Evolutionary conservation across 1,140 invertebrate species (phyloP), one percentile per base, ranked within the genome.

Genomic region (Dendroctonus valens): DNA sequence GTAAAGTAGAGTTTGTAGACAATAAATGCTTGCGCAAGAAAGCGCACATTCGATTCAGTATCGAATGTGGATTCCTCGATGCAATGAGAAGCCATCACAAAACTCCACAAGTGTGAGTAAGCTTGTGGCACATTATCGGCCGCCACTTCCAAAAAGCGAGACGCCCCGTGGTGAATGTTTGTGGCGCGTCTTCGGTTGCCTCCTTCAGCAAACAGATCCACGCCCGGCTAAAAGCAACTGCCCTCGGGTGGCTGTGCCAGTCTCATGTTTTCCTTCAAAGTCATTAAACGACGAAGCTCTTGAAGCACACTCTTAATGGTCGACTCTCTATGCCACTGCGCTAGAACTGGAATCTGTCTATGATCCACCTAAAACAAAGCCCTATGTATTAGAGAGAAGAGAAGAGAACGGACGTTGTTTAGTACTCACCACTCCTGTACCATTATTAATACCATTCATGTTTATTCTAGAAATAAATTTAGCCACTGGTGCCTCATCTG

Each of bases 381-480:
- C 26, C 26, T 3, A 2, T 1, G 26, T 3, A 26, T 26, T 26
- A 26, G 3, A 3, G 26, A 26, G 26, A 26, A 26, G 1, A 26
- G 26, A 2, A 3, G 1, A 1, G 1, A 26, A 26, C 1, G 26
- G 26, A 26, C 26, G 26, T 26, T 26, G 26, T 26, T 26, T 26
- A 26, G 1, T 26, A 26, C 91, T 90, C 83, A 98, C 96, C 84
- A 93, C 87, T 81, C 96, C 96, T 83, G 91, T 96, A 76, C 90
- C 91, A 82, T 88, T 92, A 85, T 96, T 96, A 74, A 99, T 94
- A 82, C 96, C 96, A 82, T 91, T 96, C 87, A 99, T 96, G 84
- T 98, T 98, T 82, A 99, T 96, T 86, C 94, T 94, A 82, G 94
- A 96, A 77, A 96, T 88, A 87, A 99, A 99, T 82, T 92, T 91